Conservation (phyloP, 2,888 invertebrate species). For the Diogma glabrata region DNA sequence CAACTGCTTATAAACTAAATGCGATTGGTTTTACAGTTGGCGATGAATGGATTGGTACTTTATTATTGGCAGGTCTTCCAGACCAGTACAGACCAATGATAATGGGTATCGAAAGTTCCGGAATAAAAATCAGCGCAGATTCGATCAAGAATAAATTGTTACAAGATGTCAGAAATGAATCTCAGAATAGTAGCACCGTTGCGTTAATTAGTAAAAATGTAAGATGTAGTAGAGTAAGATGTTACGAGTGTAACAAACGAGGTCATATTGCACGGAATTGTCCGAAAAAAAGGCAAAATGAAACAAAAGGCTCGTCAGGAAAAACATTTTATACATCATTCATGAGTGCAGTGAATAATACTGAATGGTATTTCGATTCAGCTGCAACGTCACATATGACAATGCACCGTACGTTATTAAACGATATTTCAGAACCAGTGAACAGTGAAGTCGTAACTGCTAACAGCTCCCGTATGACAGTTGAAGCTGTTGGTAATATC, state of each 20-base stretch:
- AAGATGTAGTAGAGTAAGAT: too few species aligned
- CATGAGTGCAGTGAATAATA: background rate
- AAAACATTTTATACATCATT: background rate
- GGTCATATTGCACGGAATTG: background rate
- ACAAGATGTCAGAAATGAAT: background rate
- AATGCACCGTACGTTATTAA: background rate
- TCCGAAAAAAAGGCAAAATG: background rate
- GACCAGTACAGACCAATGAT: too few species aligned
- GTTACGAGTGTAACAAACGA: background rate
- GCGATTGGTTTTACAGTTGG: too few species aligned
- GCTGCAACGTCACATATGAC: background rate
- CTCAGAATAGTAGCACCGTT: background rate
- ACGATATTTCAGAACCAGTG: slow-evolving; percentile 1
- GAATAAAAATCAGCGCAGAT: too few species aligned
- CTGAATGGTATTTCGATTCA: too few species aligned
- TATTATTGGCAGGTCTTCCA: too few species aligned
- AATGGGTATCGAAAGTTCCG: too few species aligned
- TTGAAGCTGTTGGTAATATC: slow-evolving; percentile 1
- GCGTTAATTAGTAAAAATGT: background rate
- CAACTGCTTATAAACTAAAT: too few species aligned
- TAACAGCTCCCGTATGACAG: background rate
- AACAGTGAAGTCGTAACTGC: slow-evolving; percentile 1
- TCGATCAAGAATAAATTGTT: background rate
- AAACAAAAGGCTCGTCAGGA: background rate
- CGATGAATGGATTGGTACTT: too few species aligned